Base-by-base conservation (phyloP, 2,888 invertebrate species). In the Ophioninae sp. region DNA sequence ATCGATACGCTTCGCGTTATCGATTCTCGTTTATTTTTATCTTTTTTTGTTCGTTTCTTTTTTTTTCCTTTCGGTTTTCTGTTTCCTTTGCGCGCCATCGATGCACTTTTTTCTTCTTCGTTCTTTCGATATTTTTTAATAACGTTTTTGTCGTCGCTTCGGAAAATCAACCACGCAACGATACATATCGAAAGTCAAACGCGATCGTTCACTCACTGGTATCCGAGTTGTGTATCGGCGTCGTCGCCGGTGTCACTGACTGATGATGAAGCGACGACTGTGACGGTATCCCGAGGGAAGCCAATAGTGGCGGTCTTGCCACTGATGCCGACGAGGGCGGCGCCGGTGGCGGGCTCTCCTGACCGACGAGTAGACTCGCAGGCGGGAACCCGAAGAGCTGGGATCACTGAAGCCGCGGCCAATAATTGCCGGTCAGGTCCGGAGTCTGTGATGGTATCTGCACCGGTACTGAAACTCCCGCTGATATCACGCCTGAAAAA, bases 371-470 rank as follows among this genome's bases (percentile, higher is more conserved):
- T 84, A 96, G 94, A 92, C 96, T 94, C 93, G 95, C 95, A 93
- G 96, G 95, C 92, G 96, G 96, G 94, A 97, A 96, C 95, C 96
- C 96, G 95, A 97, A 96, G 91, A 97, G 96, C 95, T 97, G 96
- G 94, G 97, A 97, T 98, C 98, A 97, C 96, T 97, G 97, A 93
- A 98, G 96, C 93, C 97, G 94, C 57, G 97, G 97, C 98, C 98
- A 98, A 93, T 98, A 98, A 94, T 97, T 97, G 84, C 95, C 94
- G 88, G 96, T 94, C 92, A 96, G 94, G 93, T 97, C 97, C 86
- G 96, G 95, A 89, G 95, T 95, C 93, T 97, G 97, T 89, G 97
- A 97, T 74, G 97, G 97, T 91, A 98, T 97, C 94, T 98, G 98
- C 85, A 98, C 97, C 69, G 98, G 98, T 76, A 98, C 98, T 84